Conservation (phyloP, 2,797 vertebrate genomes). For the Poeciliopsis paucimaculata region DNA sequence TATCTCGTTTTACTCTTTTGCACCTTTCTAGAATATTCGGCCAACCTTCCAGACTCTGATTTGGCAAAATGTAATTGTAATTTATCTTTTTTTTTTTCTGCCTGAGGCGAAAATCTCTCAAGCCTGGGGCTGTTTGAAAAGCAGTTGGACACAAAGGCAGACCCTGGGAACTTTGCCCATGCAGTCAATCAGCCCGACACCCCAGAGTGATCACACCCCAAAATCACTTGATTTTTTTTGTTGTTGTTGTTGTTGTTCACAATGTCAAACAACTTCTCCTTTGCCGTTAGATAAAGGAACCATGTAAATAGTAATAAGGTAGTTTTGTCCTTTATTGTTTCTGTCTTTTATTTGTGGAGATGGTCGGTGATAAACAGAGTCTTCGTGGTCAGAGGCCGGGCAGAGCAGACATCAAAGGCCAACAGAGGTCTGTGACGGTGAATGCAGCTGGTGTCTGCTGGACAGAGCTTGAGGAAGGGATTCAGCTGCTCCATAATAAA, state of each 20-base stretch:
- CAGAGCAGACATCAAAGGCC: conserved; percentile 90
- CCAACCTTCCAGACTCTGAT: conserved; percentile 76
- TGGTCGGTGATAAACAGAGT: conserved; percentile 71
- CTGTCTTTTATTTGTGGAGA: conserved; percentile 40
- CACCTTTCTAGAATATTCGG: conserved; percentile 63
- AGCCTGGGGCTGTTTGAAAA: conserved; percentile 85
- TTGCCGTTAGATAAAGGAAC: conserved; percentile 76
- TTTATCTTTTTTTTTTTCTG: conserved; percentile 82
- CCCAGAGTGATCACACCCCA: conserved; percentile 80
- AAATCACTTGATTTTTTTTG: conserved; percentile 23
- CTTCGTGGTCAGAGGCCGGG: conserved; percentile 79
- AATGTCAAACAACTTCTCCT: conserved; percentile 81
- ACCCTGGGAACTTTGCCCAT: conserved; percentile 87
- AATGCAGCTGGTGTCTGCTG: conserved; percentile 96
- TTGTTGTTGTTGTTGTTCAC: conserved; percentile 81
- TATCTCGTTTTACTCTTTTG: conserved; percentile 68
- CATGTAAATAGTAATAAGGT: conserved; percentile 77
- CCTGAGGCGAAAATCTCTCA: conserved; percentile 82
- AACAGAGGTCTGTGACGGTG: conserved; percentile 86
- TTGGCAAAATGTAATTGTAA: conserved; percentile 84
- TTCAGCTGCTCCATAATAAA: conserved; percentile 83
- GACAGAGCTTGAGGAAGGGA: conserved; percentile 91
- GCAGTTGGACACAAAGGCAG: conserved; percentile 83
- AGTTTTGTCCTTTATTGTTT: conserved; percentile 48
- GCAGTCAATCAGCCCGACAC: conserved; percentile 86